Evolutionary conservation across 2,888 invertebrate species (phyloP).

Genomic region (Xylocampa areola): DNA sequence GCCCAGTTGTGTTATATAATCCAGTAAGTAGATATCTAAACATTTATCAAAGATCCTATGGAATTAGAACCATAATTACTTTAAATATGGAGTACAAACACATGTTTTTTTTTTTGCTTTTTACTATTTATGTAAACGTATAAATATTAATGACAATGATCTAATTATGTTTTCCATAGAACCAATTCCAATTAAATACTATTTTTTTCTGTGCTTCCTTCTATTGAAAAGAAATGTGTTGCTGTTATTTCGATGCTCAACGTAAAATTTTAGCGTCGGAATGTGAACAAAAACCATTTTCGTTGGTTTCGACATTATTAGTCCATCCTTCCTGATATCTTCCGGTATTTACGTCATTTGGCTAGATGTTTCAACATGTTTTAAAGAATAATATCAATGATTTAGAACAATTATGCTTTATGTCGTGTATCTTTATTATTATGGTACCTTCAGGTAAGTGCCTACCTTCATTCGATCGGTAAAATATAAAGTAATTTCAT

Average conservation of each 20-base stretch:
- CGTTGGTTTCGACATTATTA: constrained; percentile 55
- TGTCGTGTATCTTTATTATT: no score
- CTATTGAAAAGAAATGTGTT: constrained; percentile 23
- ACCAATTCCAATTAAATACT: background rate
- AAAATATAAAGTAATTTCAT: no score
- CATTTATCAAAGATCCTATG: constrained; percentile 4
- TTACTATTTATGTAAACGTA: no score
- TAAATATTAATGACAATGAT: no score
- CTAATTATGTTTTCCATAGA: no score
- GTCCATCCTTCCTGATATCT: constrained; percentile 57
- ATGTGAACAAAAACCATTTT: constrained; percentile 58
- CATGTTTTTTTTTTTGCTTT: no score
- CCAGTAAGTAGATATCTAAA: background rate
- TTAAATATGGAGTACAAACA: no score
- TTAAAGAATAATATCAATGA: constrained; percentile 4
- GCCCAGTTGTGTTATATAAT: constrained; percentile 13
- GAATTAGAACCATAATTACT: no score
- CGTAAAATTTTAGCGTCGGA: constrained; percentile 49
- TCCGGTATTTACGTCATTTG: constrained; percentile 60
- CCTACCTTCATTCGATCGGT: no score
- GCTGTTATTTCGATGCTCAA: constrained; percentile 39
- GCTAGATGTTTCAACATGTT: constrained; percentile 20
- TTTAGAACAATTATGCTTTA: no score
- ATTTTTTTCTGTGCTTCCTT: constrained; percentile 9
- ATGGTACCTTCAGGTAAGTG: no score